Conservation (phyloP, 1,140 invertebrate genomes). For the Neodiprion lecontei region DNA sequence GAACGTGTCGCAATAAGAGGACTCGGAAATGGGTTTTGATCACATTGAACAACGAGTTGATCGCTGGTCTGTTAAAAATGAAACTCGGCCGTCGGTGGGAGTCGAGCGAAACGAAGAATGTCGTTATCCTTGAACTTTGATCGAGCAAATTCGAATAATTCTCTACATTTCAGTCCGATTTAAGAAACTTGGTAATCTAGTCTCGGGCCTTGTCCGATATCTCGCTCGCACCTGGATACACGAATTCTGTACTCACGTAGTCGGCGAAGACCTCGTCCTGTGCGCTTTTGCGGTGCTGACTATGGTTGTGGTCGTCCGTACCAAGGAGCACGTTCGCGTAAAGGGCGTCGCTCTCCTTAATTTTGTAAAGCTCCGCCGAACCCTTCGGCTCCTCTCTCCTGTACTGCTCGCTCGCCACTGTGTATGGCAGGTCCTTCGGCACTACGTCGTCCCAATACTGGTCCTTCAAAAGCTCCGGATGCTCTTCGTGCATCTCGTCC, state of each 20-base stretch:
- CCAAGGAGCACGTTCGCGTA: slow-evolving; percentile 75
- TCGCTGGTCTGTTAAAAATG: too few relatives aligned
- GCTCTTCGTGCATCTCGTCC: slow-evolving; percentile 90
- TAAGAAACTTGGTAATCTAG: slow-evolving; percentile 25
- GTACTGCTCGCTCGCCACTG: slow-evolving; percentile 84
- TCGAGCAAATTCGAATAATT: neutral
- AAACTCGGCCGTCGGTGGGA: too few relatives aligned
- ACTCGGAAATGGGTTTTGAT: slow-evolving; percentile 16
- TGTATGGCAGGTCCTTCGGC: slow-evolving; percentile 86
- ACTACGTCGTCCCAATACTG: slow-evolving; percentile 93
- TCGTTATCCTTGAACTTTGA: neutral
- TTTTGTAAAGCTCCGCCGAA: slow-evolving; percentile 83
- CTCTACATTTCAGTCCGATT: neutral
- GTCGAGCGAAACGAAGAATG: too few relatives aligned
- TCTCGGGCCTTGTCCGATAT: slow-evolving; percentile 8
- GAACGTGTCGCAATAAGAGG: neutral
- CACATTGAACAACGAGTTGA: too few relatives aligned
- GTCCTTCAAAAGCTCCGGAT: slow-evolving; percentile 85
- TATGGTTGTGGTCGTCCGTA: slow-evolving; percentile 54
- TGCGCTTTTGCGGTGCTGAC: slow-evolving; percentile 67
- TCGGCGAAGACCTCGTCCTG: slow-evolving; percentile 85
- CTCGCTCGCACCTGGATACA: slow-evolving; percentile 7
- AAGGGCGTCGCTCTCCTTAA: slow-evolving; percentile 81
- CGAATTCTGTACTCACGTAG: slow-evolving; percentile 70
- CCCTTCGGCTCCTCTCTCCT: slow-evolving; percentile 81